phyloP scores from a whole-genome alignment of 2,113 vertebrate species.

The Polyodon spathula region DNA sequence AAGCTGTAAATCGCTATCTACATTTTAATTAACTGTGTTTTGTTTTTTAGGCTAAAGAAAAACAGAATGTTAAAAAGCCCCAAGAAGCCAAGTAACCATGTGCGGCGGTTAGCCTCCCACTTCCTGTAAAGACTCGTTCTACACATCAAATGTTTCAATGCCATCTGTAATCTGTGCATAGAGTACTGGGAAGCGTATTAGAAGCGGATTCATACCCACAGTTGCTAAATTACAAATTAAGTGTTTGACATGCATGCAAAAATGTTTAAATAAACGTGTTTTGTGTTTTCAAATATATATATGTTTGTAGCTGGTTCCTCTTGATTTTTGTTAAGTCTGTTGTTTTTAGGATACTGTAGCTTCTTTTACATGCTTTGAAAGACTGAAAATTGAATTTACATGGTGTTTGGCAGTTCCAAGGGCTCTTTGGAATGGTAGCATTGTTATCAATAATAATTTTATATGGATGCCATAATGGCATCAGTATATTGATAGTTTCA shows the following conservation, averaged over 20 bases:
- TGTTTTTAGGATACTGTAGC: neutral
- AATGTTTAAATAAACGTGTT: slow-evolving; percentile 41
- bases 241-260: slow-evolving; percentile 46
- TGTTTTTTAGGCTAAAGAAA: slow-evolving; percentile 83
- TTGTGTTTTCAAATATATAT: slow-evolving; percentile 65
- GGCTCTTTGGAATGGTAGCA: no score
- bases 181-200: slow-evolving; percentile 25
- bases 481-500: no score
- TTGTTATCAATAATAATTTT: no score
- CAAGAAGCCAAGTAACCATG: slow-evolving; percentile 84
- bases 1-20: neutral
- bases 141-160: slow-evolving; percentile 14
- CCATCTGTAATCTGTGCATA: slow-evolving; percentile 18
- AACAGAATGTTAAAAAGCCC: slow-evolving; percentile 90
- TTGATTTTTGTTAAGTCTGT: slow-evolving; percentile 5
- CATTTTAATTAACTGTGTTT: slow-evolving; percentile 6
- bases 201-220: slow-evolving; percentile 18
- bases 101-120: slow-evolving; percentile 8
- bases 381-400: no score
- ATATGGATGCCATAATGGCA: no score
- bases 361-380: no score
- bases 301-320: slow-evolving; percentile 29
- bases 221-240: slow-evolving; percentile 29
- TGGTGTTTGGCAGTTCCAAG: no score
- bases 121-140: slow-evolving; percentile 4